Evolutionary conservation across 2,113 vertebrate genomes (phyloP).

Genomic region (Myxocyprinus asiaticus): DNA sequence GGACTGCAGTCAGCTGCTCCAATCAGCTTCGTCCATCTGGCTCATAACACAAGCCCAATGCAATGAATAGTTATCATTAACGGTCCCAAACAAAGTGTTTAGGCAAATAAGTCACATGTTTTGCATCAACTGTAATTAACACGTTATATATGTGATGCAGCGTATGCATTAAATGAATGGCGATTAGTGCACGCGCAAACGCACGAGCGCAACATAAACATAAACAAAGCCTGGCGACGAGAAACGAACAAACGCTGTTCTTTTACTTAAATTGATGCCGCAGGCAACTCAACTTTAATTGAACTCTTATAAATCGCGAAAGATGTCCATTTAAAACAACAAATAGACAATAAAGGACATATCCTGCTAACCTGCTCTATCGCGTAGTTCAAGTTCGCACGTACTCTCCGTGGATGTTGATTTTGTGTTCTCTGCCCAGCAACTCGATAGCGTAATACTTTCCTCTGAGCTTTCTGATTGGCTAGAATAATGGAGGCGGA

Average conservation of each 20-base stretch:
- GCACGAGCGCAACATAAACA: conserved; percentile 6
- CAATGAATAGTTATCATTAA: conserved; percentile 9
- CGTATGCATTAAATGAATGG: neutral
- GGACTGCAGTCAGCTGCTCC: conserved; percentile 48
- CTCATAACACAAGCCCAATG: neutral
- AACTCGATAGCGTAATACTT: conserved; percentile 69
- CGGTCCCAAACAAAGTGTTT: neutral
- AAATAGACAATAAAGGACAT: neutral
- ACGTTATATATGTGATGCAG: neutral
- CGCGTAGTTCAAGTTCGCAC: conserved; percentile 53
- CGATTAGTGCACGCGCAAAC: conserved; percentile 10
- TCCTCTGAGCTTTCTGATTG: conserved; percentile 60
- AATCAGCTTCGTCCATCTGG: conserved; percentile 32
- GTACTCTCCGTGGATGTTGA: conserved; percentile 65
- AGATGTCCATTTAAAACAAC: too few species aligned
- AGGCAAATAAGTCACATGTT: neutral
- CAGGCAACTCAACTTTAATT: too few species aligned
- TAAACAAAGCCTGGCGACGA: conserved; percentile 28
- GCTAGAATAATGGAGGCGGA: conserved; percentile 42
- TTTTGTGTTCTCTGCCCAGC: conserved; percentile 81
- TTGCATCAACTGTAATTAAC: neutral
- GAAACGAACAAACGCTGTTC: neutral
- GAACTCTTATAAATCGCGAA: too few species aligned
- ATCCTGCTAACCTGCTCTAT: conserved; percentile 54
- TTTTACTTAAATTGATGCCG: neutral